Conservation (phyloP, 2,113 vertebrate genomes). For the Poicephalus gulielmi region DNA sequence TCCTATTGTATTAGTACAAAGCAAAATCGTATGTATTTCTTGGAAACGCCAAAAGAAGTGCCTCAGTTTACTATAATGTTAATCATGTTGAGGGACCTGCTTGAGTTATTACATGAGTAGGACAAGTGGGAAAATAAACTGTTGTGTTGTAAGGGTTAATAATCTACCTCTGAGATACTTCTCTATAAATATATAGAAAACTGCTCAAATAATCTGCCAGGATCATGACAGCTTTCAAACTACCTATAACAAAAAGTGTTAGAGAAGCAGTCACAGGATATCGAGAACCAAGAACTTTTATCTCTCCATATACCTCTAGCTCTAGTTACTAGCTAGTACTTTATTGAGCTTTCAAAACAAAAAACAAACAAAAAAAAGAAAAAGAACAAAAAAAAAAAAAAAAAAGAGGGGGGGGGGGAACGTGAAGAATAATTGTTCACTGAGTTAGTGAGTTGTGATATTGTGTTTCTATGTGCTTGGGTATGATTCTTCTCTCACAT, state of each 20-base stretch:
- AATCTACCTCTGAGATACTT: neutral
- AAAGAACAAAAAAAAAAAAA: neutral
- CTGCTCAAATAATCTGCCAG: neutral
- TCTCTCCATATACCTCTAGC: neutral
- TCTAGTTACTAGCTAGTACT: neutral
- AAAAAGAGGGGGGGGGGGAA: rapidly evolving
- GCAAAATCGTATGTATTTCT: neutral
- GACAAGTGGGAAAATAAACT: neutral
- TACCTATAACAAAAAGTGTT: neutral
- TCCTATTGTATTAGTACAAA: neutral
- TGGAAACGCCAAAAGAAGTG: neutral
- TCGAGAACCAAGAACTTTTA: neutral
- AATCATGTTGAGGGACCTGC: neutral
- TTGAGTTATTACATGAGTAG: neutral
- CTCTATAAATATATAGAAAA: neutral
- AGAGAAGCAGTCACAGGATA: neutral
- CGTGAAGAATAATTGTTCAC: neutral
- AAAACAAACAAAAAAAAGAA: no score
- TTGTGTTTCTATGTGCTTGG: neutral
- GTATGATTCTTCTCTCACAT: neutral
- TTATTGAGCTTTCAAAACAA: neutral
- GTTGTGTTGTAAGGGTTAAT: neutral
- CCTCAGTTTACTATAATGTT: neutral
- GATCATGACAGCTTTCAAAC: neutral
- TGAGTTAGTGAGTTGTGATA: neutral